phyloP scores from a whole-genome alignment of 2,797 vertebrate genomes.

The Poecilia velifera region DNA sequence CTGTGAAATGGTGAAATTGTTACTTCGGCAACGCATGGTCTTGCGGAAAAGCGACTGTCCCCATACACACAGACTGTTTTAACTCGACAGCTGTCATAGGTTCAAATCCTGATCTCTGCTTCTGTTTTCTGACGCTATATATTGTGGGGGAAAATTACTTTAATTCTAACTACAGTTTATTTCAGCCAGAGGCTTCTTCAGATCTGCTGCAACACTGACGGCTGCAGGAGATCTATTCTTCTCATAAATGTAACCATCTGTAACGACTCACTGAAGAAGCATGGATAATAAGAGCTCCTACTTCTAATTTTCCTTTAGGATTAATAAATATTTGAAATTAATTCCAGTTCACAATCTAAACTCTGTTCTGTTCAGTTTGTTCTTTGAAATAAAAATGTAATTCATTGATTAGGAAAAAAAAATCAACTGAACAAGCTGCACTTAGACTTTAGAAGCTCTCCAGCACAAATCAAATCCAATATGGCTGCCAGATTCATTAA shows the following conservation, averaged over 20 bases:
- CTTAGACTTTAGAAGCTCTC: not conserved
- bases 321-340: not conserved
- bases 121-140: not conserved
- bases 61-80: not conserved
- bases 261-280: not conserved
- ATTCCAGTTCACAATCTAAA: not conserved
- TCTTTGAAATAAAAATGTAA: not conserved
- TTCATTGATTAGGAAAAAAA: not conserved
- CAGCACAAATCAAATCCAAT: not conserved
- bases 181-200: not conserved
- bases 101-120: not conserved
- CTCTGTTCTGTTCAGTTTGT: not conserved
- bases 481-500: not conserved
- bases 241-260: not conserved
- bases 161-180: not conserved
- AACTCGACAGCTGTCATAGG: not conserved
- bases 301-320: not conserved
- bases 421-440: not conserved
- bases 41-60: not conserved
- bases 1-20: not conserved
- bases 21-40: not conserved
- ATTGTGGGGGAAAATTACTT: not conserved
- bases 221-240: not conserved
- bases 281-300: not conserved
- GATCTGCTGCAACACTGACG: not conserved